Evolutionary conservation across 30 jellyfish, hydroid and myxozoan genomes (phyloP).

Genomic region (Morbakka virulenta): DNA sequence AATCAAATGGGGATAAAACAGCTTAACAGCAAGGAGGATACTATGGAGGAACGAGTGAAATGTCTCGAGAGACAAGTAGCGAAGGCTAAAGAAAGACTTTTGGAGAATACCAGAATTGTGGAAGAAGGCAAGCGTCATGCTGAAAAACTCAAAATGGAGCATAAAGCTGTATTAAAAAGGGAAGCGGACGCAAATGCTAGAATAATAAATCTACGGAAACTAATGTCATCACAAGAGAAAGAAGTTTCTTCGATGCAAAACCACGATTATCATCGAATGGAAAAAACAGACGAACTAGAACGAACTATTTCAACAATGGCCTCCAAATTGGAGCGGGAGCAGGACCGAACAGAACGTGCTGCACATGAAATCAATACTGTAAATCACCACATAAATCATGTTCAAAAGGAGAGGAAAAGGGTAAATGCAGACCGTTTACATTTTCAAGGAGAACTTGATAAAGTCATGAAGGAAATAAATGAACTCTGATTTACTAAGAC

Average conservation of each 20-base stretch:
- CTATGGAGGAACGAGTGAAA: not conserved
- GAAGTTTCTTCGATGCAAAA: not conserved
- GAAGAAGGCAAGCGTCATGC: not conserved
- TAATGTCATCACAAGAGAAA: not conserved
- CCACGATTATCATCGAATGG: not conserved
- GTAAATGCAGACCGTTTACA: not conserved
- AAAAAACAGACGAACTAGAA: not conserved
- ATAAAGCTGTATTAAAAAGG: not conserved
- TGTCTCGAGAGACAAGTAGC: not conserved
- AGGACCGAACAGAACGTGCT: not conserved
- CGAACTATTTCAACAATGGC: not conserved
- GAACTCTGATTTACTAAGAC: not conserved
- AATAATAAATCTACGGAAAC: not conserved
- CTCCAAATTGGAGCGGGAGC: not conserved
- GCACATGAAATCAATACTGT: not conserved
- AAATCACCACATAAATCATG: not conserved
- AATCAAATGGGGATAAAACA: too few relatives aligned
- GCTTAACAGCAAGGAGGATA: not conserved
- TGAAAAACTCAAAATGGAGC: not conserved
- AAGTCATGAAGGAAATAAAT: not conserved
- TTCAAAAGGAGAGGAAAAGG: not conserved
- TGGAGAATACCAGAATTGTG: not conserved
- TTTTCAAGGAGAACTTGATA: not conserved
- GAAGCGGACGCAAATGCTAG: not conserved
- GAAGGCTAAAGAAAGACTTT: not conserved